Evolutionary conservation across 2,113 vertebrate genomes (phyloP), one percentile per base, ranked within the genome.

Genomic region (Climacteris rufus): DNA sequence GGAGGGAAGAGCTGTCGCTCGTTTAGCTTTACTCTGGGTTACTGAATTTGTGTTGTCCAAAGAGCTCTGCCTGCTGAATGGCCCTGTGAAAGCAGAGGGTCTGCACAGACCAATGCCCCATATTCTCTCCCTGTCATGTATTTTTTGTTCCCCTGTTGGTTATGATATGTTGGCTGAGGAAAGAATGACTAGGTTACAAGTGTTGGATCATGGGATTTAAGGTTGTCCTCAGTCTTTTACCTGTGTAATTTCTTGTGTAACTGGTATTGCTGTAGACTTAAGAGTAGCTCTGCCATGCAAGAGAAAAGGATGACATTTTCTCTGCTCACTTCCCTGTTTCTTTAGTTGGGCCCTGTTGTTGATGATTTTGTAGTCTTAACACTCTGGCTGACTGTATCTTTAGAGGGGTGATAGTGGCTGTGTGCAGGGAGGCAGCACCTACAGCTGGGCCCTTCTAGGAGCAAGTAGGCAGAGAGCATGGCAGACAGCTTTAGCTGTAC

Each of bases 1-100:
- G 99, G 99, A 63, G 92, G 98, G 77, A 98, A 97, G 83, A 97
- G 94, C 2, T 81, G 80, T 9, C 98, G 98, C n/a, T 99, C 99
- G 2, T 97, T 98, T 91, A 99, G 99, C 93, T 99, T 99, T 71
- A 98, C 95, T 54, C 88, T 83, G 42, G 96, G 95, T 81, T 97
- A 92, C 76, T 97, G 94, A 97, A 87, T 21, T 70, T 72, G 28
- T 61, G 25, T 49, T 92, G 83, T 83, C 74, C 45, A 22, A 80
- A 71, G 49, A 64, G 19, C 24, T 97, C 76, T 57, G 80, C n/a
- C 54, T 82, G 68, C 50, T 79, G 57, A 91, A 69, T 6, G 39
- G 82, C 61, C 52, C 53, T 80, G 81, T 96, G 44, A 84, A 87
- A 94, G 80, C 77, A 81, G 90, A 92, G 75, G 84, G 66, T 56